phyloP scores from a whole-genome alignment of 1,140 invertebrate species.

The Achroia grisella region DNA sequence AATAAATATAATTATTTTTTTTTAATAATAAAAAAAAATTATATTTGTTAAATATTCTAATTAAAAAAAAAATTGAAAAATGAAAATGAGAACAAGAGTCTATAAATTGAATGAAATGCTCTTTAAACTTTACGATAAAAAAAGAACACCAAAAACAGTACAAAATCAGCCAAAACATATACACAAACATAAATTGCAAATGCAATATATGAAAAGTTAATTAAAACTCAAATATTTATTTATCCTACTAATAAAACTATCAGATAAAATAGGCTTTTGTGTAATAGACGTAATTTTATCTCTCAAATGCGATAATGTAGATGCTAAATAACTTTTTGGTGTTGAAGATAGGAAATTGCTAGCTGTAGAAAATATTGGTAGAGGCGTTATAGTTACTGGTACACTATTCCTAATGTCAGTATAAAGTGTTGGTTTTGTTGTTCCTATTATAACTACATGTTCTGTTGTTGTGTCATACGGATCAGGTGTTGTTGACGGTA shows the following conservation, averaged over 20 bases:
- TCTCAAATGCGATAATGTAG: conserved; percentile 41
- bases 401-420: conserved; percentile 22
- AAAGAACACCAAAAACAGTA: no score
- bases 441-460: conserved; percentile 37
- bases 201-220: neutral
- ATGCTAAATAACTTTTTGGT: conserved; percentile 39
- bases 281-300: conserved; percentile 27
- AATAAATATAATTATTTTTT: no score
- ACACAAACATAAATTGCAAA: neutral
- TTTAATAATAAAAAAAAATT: no score
- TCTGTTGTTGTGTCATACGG: conserved; percentile 28
- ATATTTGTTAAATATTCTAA: no score
- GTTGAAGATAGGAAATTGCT: conserved; percentile 19
- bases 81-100: no score
- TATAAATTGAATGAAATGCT: no score
- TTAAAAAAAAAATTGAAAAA: no score
- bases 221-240: conserved; percentile 37
- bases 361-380: conserved; percentile 7
- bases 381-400: conserved; percentile 10
- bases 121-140: no score
- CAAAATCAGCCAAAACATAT: neutral
- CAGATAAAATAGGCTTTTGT: conserved; percentile 37
- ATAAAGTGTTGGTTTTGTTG: conserved; percentile 26
- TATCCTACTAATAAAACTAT: conserved; percentile 48
- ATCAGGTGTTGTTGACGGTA: conserved; percentile 26